Evolutionary conservation across 2,888 invertebrate species (phyloP), one percentile per base, ranked within the genome.

Genomic region (Ceraclea dissimilis): DNA sequence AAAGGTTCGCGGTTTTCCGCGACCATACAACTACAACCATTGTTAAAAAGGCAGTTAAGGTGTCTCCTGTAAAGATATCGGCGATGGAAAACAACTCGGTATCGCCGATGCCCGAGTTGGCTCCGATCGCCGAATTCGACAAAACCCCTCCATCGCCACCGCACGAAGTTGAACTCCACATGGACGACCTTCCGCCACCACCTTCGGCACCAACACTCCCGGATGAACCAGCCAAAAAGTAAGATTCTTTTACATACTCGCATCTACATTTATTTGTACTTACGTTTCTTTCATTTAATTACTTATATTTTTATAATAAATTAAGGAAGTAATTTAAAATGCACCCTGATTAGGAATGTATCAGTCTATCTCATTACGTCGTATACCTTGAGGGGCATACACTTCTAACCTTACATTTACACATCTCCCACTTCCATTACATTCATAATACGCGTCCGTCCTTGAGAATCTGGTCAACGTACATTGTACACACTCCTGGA

Each of bases 91-190:
- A 79, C 73, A 83, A 83, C 73, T 82, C 83, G 66, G 83, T 83
- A 68, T 83, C 83, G 17, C 84, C 83, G 61, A 82, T 83, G 82
- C 82, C 83, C 63, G 81, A 82, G 65, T 69, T 83, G 69, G 84
- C 84, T 55, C 84, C 84, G 26, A 84, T 84, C 63, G 84, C 84
- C 50, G 84, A 84, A 73, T 84, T 85, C 67, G 84, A 85, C 68
- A 84, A 84, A 72, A 82, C 83, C 8, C 83, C 84, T 31, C 83
- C 83, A 6, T 82, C 83, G 63, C 83, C 83, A 34, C 82, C 82
- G 31, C 79, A 79, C 63, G 78, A 78, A 63, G 78, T 78, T 65
- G 76, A 82, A 54, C 81, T 83, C 1, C 80, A 83, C 79, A 84
- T 83, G 61, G 83, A 83, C 65, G 70, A 83, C 62, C 84, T 84